Conservation (phyloP, 2,888 invertebrate species). For the Merodon equestris region DNA sequence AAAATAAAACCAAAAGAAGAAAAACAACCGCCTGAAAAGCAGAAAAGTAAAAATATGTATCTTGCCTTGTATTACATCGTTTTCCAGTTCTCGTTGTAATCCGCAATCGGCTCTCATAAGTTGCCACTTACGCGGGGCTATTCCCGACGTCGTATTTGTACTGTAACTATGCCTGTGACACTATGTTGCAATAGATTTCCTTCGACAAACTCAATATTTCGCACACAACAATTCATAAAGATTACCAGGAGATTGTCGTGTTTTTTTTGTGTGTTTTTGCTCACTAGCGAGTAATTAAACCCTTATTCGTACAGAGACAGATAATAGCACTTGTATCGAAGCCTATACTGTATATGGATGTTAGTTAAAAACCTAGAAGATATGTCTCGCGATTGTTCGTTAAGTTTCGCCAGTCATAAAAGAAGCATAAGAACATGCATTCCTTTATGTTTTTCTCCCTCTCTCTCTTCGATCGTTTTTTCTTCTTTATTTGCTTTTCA, state of each 20-base stretch:
- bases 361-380: slow-evolving; percentile 18
- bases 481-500: slow-evolving; percentile 51
- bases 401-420: slow-evolving; percentile 55
- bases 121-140: slow-evolving; percentile 37
- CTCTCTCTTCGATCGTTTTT: slow-evolving; percentile 30
- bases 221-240: slow-evolving; percentile 54
- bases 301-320: slow-evolving; percentile 43
- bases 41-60: slow-evolving; percentile 40
- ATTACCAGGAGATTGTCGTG: slow-evolving; percentile 46
- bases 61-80: slow-evolving; percentile 68
- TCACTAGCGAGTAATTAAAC: slow-evolving; percentile 52
- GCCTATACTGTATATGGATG: too few relatives aligned
- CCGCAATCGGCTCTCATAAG: slow-evolving; percentile 58
- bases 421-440: slow-evolving; percentile 59
- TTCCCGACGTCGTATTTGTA: slow-evolving; percentile 21
- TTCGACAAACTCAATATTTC: slow-evolving; percentile 51
- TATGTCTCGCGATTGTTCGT: slow-evolving; percentile 58
- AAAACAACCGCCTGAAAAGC: too few relatives aligned
- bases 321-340: background rate
- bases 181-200: slow-evolving; percentile 47
- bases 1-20: too few relatives aligned
- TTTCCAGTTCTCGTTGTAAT: slow-evolving; percentile 66
- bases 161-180: slow-evolving; percentile 32
- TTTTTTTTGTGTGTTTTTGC: slow-evolving; percentile 40
- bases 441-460: slow-evolving; percentile 43